Evolutionary conservation across 92 coral and sea anemone species (phyloP).

Genomic region (Umimayanthus chanpuru): DNA sequence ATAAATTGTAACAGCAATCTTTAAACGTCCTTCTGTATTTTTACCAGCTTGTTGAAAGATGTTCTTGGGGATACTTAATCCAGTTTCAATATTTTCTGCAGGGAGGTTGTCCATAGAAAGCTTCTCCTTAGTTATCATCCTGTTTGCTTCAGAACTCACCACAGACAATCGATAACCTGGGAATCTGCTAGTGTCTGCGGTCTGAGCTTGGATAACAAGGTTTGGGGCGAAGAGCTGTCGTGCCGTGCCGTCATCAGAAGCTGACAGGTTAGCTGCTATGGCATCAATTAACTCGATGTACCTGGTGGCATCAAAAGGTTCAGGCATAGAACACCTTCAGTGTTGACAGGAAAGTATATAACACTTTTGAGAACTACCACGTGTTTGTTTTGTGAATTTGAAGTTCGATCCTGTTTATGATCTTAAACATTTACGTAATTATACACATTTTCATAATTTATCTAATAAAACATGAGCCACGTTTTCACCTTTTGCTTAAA

Average conservation of each 20-base stretch:
- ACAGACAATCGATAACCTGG: constrained; percentile 62
- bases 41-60: constrained; percentile 41
- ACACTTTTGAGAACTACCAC: too few relatives aligned
- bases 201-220: constrained; percentile 63
- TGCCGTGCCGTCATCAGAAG: constrained; percentile 44
- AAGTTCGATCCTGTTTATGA: too few relatives aligned
- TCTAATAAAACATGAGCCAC: too few relatives aligned
- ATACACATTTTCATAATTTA: too few relatives aligned
- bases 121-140: constrained; percentile 37
- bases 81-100: constrained; percentile 53
- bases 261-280: constrained; percentile 68
- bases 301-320: constrained; percentile 32
- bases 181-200: constrained; percentile 46
- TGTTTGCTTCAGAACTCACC: constrained; percentile 35
- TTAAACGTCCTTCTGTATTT: constrained; percentile 13
- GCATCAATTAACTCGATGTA: constrained; percentile 61
- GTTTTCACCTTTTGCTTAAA: too few relatives aligned
- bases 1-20: constrained; percentile 68
- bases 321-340: not conserved
- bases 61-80: constrained; percentile 49
- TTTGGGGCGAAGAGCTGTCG: constrained; percentile 53
- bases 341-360: too few relatives aligned
- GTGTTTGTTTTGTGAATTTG: too few relatives aligned
- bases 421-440: too few relatives aligned
- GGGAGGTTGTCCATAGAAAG: constrained; percentile 40